These are phyloP conservation scores for Metalampra italica DNA, from an alignment of 2,888 invertebrate species.

Conservation along the genomic window DNA sequence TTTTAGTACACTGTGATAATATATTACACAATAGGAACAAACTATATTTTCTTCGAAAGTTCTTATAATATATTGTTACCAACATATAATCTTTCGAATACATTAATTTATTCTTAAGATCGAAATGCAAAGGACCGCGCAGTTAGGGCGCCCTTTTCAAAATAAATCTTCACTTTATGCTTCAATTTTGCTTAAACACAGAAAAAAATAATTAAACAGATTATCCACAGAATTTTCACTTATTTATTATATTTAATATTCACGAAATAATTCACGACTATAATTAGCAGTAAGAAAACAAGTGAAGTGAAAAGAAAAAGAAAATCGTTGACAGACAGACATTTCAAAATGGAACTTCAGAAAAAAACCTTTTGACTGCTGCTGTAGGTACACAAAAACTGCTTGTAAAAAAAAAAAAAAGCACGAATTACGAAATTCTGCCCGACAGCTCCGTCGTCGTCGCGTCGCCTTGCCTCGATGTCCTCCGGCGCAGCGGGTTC, in stretches of 20 bases:
- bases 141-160: constrained; percentile 37
- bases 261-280: constrained; percentile 18
- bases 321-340: constrained; percentile 18
- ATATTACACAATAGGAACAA: constrained; percentile 35
- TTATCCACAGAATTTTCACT: constrained; percentile 29
- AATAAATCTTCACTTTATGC: constrained; percentile 32
- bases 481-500: too few species aligned
- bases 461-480: too few species aligned
- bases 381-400: too few species aligned
- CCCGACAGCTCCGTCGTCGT: too few species aligned
- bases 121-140: constrained; percentile 37
- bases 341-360: constrained; percentile 17
- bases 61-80: constrained; percentile 51
- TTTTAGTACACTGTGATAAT: constrained; percentile 41
- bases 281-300: constrained; percentile 25
- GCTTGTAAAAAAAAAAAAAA: too few species aligned
- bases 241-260: constrained; percentile 22
- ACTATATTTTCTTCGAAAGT: constrained; percentile 56
- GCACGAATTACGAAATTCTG: too few species aligned
- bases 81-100: constrained; percentile 48
- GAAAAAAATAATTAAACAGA: constrained; percentile 30
- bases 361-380: not conserved
- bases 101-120: constrained; percentile 47
- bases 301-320: constrained; percentile 16
- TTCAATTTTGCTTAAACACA: constrained; percentile 33